phyloP scores from a whole-genome alignment of 2,888 invertebrate genomes.

The Caenorhabditis becei region DNA sequence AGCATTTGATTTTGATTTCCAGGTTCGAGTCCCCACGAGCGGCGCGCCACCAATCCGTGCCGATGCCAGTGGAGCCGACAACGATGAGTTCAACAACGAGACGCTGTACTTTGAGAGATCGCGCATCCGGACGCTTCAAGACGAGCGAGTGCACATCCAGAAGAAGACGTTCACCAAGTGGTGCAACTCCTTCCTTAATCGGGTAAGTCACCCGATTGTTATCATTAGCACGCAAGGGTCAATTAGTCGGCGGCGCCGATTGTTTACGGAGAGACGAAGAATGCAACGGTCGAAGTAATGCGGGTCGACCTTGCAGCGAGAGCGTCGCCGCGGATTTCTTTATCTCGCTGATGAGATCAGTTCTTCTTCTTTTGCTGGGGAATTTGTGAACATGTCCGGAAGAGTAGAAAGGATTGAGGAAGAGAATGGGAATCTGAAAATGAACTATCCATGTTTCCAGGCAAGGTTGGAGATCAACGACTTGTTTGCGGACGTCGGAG shows the following conservation, averaged over 20 bases:
- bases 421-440: not conserved
- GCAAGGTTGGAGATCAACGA: constrained; percentile 98
- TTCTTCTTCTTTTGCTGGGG: constrained; percentile 39
- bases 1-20: constrained; percentile 23
- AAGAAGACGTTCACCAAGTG: constrained; percentile 99
- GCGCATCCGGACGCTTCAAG: constrained; percentile 84
- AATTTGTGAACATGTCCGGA: constrained; percentile 29
- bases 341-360: constrained; percentile 45
- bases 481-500: constrained; percentile 95
- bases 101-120: constrained; percentile 79
- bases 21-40: constrained; percentile 65
- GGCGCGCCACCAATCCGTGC: constrained; percentile 65
- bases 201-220: constrained; percentile 85
- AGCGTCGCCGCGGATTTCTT: constrained; percentile 22
- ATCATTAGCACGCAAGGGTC: constrained; percentile 25
- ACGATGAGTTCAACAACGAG: constrained; percentile 76
- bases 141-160: constrained; percentile 97
- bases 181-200: constrained; percentile 96
- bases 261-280: constrained; percentile 44
- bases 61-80: constrained; percentile 44
- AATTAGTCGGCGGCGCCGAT: constrained; percentile 47
- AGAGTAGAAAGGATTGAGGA: not conserved
- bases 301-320: constrained; percentile 29
- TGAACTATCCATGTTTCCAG: no score
- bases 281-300: constrained; percentile 47